Base-by-base conservation (phyloP, 2,888 invertebrate species). In the Spodoptera picta region DNA sequence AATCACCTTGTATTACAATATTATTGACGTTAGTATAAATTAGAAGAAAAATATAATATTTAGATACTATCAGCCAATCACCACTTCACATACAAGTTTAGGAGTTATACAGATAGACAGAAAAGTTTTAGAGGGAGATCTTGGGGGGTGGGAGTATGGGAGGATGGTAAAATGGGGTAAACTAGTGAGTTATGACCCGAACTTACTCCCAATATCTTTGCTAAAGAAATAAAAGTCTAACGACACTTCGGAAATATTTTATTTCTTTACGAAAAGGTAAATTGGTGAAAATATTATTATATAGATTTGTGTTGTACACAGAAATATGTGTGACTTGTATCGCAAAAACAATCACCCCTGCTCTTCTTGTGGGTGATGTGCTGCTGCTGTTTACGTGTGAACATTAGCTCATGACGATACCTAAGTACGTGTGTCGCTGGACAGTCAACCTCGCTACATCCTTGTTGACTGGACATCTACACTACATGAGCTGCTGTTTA, bases 211-310 rank as follows among this genome's bases (percentile, higher is more conserved):
- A 55, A 69, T 74, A 75, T 70, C 54, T 69, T 60, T 45, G 50
- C 41, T 44, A 36, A 41, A 43, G 45, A 41, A 69, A 75, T 54
- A 75, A 74, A 70, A 59, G 31, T 58, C 11, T 52, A 75, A 70
- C 57, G 54, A 58, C 48, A 48, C 42, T 70, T 69, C 10, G 10
- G 27, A 70, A 63, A 31, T 47, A 56, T 62, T 61, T 75, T 69
- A 70, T 75, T 69, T 69, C 55, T 70, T 75, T 69, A 61, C 36
- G 62, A 42, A 10, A 60, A 60, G 74, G 52, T 56, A 54, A 54
- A 51, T 62, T 23, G 43, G 12, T 54, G 1, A 24, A 12, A 44
- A 46, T 36, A 54, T 36, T 65, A 14, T 50, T 60, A 36, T 62
- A 41, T 47, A 46, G 19, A 6, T 45, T 10, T 36, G 3, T 50